These are phyloP conservation scores for Pseudococcus jackbeardsleyi DNA, from an alignment of 2,888 invertebrate genomes.

Conservation along the genomic window DNA sequence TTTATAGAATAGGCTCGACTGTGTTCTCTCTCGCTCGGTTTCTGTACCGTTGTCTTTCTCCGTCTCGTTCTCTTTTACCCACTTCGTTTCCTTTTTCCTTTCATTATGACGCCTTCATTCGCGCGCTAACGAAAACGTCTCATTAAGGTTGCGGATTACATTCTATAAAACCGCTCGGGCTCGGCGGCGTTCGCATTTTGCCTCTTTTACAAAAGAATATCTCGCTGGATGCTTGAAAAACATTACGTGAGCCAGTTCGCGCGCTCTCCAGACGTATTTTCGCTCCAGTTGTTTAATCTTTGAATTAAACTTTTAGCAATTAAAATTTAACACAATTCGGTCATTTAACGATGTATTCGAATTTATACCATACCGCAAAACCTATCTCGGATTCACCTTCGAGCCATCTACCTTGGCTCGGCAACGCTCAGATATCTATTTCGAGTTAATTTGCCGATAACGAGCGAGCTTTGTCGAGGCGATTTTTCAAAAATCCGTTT, in stretches of 20 bases:
- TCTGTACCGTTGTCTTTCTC: background rate
- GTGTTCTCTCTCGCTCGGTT: background rate
- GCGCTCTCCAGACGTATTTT: slow-evolving; percentile 30
- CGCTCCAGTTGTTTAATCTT: slow-evolving; percentile 47
- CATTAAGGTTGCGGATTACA: slow-evolving; percentile 50
- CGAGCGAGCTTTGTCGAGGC: too few species aligned
- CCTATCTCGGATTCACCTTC: background rate
- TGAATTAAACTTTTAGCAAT: slow-evolving; percentile 47
- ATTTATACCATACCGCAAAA: background rate
- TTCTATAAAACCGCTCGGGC: slow-evolving; percentile 41
- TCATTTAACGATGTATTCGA: slow-evolving; percentile 13
- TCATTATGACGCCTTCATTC: slow-evolving; percentile 50
- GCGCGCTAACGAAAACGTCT: slow-evolving; percentile 46
- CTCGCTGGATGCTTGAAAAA: slow-evolving; percentile 43
- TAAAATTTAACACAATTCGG: slow-evolving; percentile 34
- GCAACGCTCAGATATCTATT: background rate
- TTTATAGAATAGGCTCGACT: slow-evolving; percentile 32
- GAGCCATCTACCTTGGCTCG: background rate
- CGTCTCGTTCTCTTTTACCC: background rate
- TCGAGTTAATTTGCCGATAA: too few species aligned
- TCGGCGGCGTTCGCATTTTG: slow-evolving; percentile 5
- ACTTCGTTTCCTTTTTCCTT: slow-evolving; percentile 50
- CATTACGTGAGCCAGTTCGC: background rate
- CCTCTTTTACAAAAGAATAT: slow-evolving; percentile 34
- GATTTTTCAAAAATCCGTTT: too few species aligned